Percentiles rank a stretch among this genome's conserved stretches.
These are phyloP conservation scores for Heliconius aoede DNA, from an alignment of 2,888 invertebrate genomes.

Conservation along the genomic window DNA sequence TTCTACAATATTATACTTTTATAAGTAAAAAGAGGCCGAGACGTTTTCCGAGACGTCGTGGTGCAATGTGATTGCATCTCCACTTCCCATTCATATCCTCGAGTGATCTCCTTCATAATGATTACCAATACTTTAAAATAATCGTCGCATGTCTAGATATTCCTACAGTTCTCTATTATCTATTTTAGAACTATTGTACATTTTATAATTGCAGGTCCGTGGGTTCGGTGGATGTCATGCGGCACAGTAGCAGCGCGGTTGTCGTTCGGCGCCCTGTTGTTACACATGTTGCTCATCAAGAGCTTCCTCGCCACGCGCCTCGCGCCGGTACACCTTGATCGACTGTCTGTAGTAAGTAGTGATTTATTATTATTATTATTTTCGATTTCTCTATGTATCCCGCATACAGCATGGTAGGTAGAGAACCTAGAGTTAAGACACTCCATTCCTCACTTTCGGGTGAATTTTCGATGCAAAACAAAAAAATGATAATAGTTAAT, in stretches of 20 bases:
- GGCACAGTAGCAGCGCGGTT: conserved; percentile 71
- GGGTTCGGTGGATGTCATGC: conserved; percentile 60
- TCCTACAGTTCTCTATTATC: too few species aligned
- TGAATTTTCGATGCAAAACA: too few species aligned
- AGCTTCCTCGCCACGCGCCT: conserved; percentile 64
- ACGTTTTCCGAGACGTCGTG: too few species aligned
- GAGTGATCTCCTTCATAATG: neutral
- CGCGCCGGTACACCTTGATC: conserved; percentile 62
- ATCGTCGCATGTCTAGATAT: too few species aligned
- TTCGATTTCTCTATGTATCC: neutral
- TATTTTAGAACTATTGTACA: too few species aligned
- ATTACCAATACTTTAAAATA: neutral
- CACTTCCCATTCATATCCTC: too few species aligned
- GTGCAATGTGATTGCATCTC: too few species aligned
- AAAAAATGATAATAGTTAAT: too few species aligned
- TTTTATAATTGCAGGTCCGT: conserved; percentile 61
- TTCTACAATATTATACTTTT: too few species aligned
- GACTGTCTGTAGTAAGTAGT: conserved; percentile 59
- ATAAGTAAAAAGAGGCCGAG: too few species aligned
- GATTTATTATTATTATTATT: neutral
- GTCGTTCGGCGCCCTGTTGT: conserved; percentile 75
- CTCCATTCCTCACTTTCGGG: neutral
- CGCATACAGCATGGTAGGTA: neutral
- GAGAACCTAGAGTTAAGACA: neutral
- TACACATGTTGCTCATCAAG: conserved; percentile 77